Conservation (phyloP, 1,140 invertebrate genomes). For the Calosoma granatense region DNA sequence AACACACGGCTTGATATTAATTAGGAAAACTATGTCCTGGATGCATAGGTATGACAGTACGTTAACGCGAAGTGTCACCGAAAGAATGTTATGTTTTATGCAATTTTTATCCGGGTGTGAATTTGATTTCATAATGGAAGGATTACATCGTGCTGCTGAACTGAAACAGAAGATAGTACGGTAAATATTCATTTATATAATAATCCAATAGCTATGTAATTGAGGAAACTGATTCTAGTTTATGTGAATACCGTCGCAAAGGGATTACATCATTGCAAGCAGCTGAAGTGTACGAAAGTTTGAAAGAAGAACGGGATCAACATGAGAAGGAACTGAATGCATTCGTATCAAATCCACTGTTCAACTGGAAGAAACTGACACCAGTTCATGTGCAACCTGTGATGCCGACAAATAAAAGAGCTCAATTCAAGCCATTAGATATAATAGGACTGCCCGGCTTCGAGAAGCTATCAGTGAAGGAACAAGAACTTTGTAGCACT, state of each 20-base stretch:
- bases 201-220: neutral
- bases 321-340: conserved; percentile 41
- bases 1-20: conserved; percentile 68
- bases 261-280: conserved; percentile 58
- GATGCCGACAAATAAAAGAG: conserved; percentile 12
- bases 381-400: conserved; percentile 22
- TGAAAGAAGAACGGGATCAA: conserved; percentile 49
- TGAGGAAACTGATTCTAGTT: conserved; percentile 22
- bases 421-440: conserved; percentile 52
- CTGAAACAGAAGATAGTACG: conserved; percentile 51
- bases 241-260: conserved; percentile 58
- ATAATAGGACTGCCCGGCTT: conserved; percentile 69
- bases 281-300: conserved; percentile 53
- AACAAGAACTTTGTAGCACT: conserved; percentile 65
- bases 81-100: conserved; percentile 58
- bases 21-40: conserved; percentile 50
- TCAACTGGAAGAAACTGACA: conserved; percentile 25
- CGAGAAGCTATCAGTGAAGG: conserved; percentile 58
- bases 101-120: conserved; percentile 61
- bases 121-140: conserved; percentile 70
- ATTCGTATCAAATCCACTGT: conserved; percentile 23
- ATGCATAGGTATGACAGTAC: conserved; percentile 54
- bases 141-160: conserved; percentile 57
- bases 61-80: conserved; percentile 47
- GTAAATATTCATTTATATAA: conserved; percentile 16